Evolutionary conservation across 2,888 invertebrate species (phyloP).

Genomic region (Perizoma flavofasciatum): DNA sequence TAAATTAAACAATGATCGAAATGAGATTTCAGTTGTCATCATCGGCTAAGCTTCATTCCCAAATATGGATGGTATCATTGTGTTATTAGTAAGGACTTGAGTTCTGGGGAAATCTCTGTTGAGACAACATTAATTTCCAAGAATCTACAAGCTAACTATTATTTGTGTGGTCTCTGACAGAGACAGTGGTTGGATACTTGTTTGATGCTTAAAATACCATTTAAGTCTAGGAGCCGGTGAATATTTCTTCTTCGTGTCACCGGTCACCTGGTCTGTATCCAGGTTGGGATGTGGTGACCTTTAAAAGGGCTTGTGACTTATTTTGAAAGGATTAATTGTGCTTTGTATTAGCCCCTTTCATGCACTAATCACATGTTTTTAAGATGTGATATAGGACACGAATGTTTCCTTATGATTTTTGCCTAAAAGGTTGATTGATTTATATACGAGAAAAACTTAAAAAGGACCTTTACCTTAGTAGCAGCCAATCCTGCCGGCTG

Average conservation of each 20-base stretch:
- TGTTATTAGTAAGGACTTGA: not conserved
- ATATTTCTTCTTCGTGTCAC: too few relatives aligned
- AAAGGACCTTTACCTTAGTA: constrained; percentile 67
- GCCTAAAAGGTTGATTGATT: too few relatives aligned
- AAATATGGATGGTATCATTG: not conserved
- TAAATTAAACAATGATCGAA: not conserved
- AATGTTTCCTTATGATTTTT: too few relatives aligned
- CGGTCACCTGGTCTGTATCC: too few relatives aligned
- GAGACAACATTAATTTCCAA: too few relatives aligned
- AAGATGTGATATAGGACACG: too few relatives aligned
- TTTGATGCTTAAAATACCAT: not conserved
- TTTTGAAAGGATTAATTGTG: not conserved
- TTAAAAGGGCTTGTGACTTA: too few relatives aligned
- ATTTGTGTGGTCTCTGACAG: too few relatives aligned
- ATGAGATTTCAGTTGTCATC: not conserved
- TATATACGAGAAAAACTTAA: not conserved
- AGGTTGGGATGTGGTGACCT: too few relatives aligned
- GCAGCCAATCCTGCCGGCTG: constrained; percentile 75
- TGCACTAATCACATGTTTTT: not conserved
- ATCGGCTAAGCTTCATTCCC: not conserved
- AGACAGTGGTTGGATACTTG: too few relatives aligned
- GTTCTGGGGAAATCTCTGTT: not conserved
- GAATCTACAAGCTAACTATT: too few relatives aligned
- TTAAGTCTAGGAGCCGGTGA: not conserved
- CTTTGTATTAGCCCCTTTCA: not conserved